Percentiles rank a stretch among this genome's conserved stretches.
Evolutionary conservation across 2,888 invertebrate species (phyloP).

Genomic region (Diplolepis rosae): DNA sequence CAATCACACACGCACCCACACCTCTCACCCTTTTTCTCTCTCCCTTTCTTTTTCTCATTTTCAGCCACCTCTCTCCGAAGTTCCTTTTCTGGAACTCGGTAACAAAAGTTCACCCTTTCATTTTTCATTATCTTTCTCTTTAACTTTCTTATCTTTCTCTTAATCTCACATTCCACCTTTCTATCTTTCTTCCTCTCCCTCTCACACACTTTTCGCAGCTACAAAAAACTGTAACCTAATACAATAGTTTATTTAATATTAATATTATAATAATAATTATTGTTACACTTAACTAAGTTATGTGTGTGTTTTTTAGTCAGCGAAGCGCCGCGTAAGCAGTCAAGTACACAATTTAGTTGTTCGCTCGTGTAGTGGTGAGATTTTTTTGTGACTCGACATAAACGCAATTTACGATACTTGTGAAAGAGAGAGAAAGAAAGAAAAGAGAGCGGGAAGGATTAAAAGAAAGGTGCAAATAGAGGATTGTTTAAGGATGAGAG

Average conservation of each 20-base stretch:
- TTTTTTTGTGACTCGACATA: slow-evolving; percentile 13
- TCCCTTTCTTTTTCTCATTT: slow-evolving; percentile 30
- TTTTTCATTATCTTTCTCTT: slow-evolving; percentile 6
- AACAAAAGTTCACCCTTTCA: slow-evolving; percentile 2
- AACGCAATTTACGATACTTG: slow-evolving; percentile 8
- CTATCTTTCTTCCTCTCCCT: slow-evolving; percentile 42
- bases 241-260: slow-evolving; percentile 56
- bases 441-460: not conserved
- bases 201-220: slow-evolving; percentile 52
- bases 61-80: not conserved
- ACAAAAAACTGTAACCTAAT: slow-evolving; percentile 60
- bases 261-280: slow-evolving; percentile 54
- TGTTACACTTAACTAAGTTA: slow-evolving; percentile 53
- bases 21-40: slow-evolving; percentile 31
- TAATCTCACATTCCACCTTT: slow-evolving; percentile 10
- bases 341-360: slow-evolving; percentile 30
- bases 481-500: not conserved
- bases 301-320: slow-evolving; percentile 51
- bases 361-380: not conserved
- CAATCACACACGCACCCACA: slow-evolving; percentile 27
- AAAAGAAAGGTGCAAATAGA: slow-evolving; percentile 5
- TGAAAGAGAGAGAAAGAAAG: slow-evolving; percentile 20
- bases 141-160: not conserved
- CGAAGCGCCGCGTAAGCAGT: slow-evolving; percentile 50
- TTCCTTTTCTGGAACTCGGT: not conserved